phyloP scores from a whole-genome alignment of 2,888 invertebrate species.

The Neelides folsomi region DNA sequence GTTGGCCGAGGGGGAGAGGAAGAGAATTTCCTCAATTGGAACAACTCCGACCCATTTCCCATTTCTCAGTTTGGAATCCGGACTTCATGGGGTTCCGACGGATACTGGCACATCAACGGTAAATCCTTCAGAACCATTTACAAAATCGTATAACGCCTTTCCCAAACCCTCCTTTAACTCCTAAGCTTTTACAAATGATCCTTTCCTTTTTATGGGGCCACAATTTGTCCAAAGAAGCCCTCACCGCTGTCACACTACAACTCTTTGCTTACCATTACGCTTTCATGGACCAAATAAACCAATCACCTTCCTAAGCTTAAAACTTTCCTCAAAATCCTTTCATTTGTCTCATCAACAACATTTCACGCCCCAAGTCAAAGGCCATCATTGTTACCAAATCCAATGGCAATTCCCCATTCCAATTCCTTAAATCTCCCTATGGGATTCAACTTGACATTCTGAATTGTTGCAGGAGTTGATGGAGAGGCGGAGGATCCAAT shows the following conservation, averaged over 20 bases:
- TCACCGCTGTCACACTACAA: not conserved
- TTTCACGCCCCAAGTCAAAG: too few relatives aligned
- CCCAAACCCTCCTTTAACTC: too few relatives aligned
- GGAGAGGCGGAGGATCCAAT: too few relatives aligned
- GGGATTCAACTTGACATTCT: too few relatives aligned
- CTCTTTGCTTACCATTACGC: not conserved
- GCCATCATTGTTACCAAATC: too few relatives aligned
- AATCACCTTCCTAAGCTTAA: not conserved
- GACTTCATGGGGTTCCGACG: slow-evolving; percentile 73
- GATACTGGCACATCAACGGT: slow-evolving; percentile 72
- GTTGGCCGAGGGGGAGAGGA: slow-evolving; percentile 60
- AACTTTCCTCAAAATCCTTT: too few relatives aligned
- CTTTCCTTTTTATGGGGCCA: too few relatives aligned
- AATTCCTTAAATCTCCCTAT: too few relatives aligned
- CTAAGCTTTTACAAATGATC: too few relatives aligned
- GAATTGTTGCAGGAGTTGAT: not conserved
- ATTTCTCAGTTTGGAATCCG: slow-evolving; percentile 65
- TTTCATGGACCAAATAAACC: not conserved
- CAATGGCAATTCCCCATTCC: too few relatives aligned
- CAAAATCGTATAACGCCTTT: not conserved
- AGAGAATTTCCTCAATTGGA: slow-evolving; percentile 57
- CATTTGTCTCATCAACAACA: too few relatives aligned
- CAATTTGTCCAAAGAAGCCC: not conserved
- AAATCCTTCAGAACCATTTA: slow-evolving; percentile 28
- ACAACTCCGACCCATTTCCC: slow-evolving; percentile 54